These are phyloP conservation scores for Meriones psammophilus DNA, from an alignment of 2,797 vertebrate genomes.

Conservation along the genomic window DNA sequence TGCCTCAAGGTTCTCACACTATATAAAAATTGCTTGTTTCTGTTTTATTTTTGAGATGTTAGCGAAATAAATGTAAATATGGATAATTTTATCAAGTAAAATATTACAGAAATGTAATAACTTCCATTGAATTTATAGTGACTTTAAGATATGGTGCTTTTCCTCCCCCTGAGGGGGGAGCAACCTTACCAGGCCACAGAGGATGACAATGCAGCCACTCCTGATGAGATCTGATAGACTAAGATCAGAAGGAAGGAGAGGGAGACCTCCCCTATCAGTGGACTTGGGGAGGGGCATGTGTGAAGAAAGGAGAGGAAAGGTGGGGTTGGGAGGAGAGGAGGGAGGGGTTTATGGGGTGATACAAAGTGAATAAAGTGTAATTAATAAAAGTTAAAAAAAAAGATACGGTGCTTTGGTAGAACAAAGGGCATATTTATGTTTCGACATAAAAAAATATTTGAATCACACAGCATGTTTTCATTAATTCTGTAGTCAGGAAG, in stretches of 20 bases:
- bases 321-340: no score
- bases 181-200: no score
- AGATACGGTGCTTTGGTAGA: not conserved
- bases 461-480: slow-evolving; percentile 10
- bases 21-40: not conserved
- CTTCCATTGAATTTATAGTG: slow-evolving; percentile 12
- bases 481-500: not conserved
- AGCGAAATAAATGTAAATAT: not conserved
- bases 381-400: no score
- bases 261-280: no score
- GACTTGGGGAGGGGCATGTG: no score
- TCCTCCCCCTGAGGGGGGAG: no score
- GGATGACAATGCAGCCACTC: no score
- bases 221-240: no score
- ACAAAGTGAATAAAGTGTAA: no score
- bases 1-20: not conserved
- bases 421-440: slow-evolving; percentile 3
- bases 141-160: not conserved
- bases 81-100: slow-evolving; percentile 47
- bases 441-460: not conserved
- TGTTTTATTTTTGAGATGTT: slow-evolving; percentile 26
- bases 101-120: not conserved
- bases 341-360: no score
- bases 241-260: no score
- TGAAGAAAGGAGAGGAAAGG: no score